A percentile compares a stretch with the other conserved stretches of the same genome.
These are phyloP conservation scores for Cancer borealis DNA, from an alignment of 2,888 invertebrate genomes.

Conservation along the genomic window DNA sequence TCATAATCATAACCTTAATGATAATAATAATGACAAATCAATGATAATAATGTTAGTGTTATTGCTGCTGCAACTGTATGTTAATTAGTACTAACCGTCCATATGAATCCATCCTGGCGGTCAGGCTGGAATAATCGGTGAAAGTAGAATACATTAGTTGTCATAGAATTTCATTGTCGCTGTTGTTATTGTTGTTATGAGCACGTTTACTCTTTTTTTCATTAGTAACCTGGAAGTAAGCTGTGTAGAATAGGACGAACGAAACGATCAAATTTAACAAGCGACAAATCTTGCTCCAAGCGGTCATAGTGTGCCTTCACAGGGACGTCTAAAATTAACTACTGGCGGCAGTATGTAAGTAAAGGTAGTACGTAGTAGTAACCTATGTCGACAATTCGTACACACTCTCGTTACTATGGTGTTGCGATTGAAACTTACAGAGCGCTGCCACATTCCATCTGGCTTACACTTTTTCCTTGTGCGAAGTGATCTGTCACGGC, in stretches of 20 bases:
- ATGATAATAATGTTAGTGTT: too few relatives aligned
- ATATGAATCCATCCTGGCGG: background rate
- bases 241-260: conserved; percentile 1
- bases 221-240: conserved; percentile 49
- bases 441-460: background rate
- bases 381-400: background rate
- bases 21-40: too few relatives aligned
- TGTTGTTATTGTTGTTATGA: too few relatives aligned
- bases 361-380: background rate
- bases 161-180: too few relatives aligned
- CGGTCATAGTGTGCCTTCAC: background rate
- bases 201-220: background rate
- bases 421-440: background rate
- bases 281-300: conserved; percentile 35
- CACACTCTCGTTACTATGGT: background rate
- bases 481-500: too few relatives aligned
- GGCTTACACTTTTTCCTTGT: background rate
- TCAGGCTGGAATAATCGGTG: background rate
- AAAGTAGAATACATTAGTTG: too few relatives aligned
- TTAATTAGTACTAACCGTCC: background rate
- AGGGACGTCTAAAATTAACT: background rate
- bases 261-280: conserved; percentile 25
- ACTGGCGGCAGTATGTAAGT: background rate
- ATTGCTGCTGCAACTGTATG: too few relatives aligned
- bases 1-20: background rate